Evolutionary conservation across 1,140 invertebrate genomes (phyloP), one percentile per base, ranked within the genome.

Genomic region (Microplitis demolitor): DNA sequence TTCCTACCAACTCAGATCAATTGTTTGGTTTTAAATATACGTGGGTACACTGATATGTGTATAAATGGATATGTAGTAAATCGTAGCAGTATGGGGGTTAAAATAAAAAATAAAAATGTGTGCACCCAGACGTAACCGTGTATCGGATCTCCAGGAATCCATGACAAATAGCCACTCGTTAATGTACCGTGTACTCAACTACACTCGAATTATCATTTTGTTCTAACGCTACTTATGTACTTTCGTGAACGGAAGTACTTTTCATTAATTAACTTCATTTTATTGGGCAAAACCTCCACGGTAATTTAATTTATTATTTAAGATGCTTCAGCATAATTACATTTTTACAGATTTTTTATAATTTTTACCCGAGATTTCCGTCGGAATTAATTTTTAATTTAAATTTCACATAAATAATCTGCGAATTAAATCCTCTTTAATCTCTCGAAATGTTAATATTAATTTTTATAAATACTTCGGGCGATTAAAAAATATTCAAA

Each of bases 151-250:
- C 53, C 50, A 50, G 70, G 70, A 45, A 64, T 39, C 35, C 63
- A 54, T 72, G 70, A 72, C 70, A 60, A 72, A 72, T 72, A 34
- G 54, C 51, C 11, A 39, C 62, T 72, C 62, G 51, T 72, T 72
- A 72, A 72, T 72, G 70, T 60, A 72, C 39, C 63, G 63, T 72
- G 39, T 67, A 72, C 39, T 56, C 62, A 6, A n/a, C 34, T n/a
- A 53, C 56, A 45, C 11, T 45, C 39, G 39, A 71, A 56, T 64
- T 66, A 54, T 72, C 31, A 58, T 69, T 64, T 69, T 75, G 61
- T 56, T 60, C 34, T 31, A 24, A 4, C 60, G 53, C 56, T n/a
- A 68, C 16, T 31, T 16, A 31, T 11, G 9, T 24, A 31, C 24
- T 58, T 58, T 58, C 24, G 24, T 58, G 9, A 16, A 58, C 14